These are phyloP conservation scores for Pantherophis alleghaniensis DNA, from an alignment of 2,797 vertebrate genomes.

Conservation along the genomic window DNA sequence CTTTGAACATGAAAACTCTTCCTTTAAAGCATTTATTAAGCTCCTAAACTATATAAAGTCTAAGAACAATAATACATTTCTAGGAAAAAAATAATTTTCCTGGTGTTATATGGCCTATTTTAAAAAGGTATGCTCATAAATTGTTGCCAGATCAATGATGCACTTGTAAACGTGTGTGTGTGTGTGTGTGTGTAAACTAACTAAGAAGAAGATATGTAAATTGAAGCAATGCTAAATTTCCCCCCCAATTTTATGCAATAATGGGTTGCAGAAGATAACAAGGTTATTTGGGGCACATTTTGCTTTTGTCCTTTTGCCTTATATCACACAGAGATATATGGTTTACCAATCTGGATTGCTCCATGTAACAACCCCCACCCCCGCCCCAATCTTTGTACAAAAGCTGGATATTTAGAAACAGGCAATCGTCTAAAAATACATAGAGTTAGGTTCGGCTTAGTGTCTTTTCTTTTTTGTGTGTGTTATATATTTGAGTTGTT, in stretches of 20 bases:
- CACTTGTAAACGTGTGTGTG: background rate
- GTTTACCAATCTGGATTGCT: background rate
- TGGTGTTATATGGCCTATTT: background rate
- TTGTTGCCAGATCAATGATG: background rate
- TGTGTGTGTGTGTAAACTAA: background rate
- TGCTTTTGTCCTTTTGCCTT: background rate
- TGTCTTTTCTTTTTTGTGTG: background rate
- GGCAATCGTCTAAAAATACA: background rate
- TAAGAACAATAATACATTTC: background rate
- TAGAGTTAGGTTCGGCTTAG: background rate
- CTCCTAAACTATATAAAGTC: background rate
- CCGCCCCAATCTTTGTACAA: background rate
- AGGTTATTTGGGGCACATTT: background rate
- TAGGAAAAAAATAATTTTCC: background rate
- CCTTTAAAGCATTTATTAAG: background rate
- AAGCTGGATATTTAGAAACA: background rate
- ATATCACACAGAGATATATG: background rate
- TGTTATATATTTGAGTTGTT: background rate
- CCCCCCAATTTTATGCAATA: background rate
- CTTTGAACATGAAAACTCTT: background rate
- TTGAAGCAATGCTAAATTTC: background rate
- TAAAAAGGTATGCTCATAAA: background rate
- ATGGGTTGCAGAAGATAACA: background rate
- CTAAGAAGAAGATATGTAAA: background rate
- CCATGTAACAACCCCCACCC: rapidly evolving